Evolutionary conservation across 2,113 vertebrate species (phyloP).

Genomic region (Galeopterus variegatus): DNA sequence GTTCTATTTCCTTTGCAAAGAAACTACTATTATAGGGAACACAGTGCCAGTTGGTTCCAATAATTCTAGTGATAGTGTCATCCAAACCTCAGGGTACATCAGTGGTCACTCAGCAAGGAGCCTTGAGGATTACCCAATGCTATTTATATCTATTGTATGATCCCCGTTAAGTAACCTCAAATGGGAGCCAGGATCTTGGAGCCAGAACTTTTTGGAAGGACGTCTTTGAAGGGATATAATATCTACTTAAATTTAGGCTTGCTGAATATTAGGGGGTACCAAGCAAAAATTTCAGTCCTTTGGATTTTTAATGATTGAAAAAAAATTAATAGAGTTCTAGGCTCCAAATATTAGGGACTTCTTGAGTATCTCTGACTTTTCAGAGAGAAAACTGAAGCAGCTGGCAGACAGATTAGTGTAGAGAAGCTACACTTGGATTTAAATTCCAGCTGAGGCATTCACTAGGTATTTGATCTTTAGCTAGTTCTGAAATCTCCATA

Average conservation of each 20-base stretch:
- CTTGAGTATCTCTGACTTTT: not conserved
- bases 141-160: constrained; percentile 73
- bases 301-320: not conserved
- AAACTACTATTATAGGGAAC: constrained; percentile 29
- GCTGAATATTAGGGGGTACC: not conserved
- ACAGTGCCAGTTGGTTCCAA: not conserved
- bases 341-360: not conserved
- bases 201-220: constrained; percentile 52
- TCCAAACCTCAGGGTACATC: constrained; percentile 71
- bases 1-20: constrained; percentile 29
- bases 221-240: constrained; percentile 44
- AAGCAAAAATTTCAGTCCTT: constrained; percentile 13
- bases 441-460: not conserved
- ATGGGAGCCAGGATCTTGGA: constrained; percentile 39
- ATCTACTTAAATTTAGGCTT: constrained; percentile 14
- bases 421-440: not conserved
- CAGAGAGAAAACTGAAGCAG: not conserved
- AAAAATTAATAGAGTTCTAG: not conserved
- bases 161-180: constrained; percentile 51
- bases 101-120: constrained; percentile 63
- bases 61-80: constrained; percentile 48
- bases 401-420: not conserved
- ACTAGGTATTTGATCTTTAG: not conserved
- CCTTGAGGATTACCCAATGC: constrained; percentile 57
- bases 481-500: not conserved